Base-by-base conservation (phyloP, 2,113 vertebrate genomes). In the Chrysochloris asiatica region DNA sequence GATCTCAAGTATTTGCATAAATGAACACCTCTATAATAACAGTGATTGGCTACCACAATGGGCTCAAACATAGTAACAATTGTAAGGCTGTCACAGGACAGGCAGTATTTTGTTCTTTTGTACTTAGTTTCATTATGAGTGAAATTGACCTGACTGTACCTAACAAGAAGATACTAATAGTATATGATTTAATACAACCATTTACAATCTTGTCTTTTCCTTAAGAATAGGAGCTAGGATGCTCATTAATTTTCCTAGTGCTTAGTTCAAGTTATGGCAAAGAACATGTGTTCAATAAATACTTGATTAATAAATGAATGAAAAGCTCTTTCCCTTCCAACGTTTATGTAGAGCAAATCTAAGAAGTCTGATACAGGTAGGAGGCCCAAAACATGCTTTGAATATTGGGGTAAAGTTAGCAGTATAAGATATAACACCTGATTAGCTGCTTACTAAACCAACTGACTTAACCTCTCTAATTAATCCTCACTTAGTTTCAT, bases 301-400 rank as follows among this genome's bases (percentile, higher is more conserved):
- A 85, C 78, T 88, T 91, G 43, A 88, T 86, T 61, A 88, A 43
- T 73, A 90, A 50, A 71, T 69, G 7, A 88, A 48, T 79, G 36
- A 71, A 89, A 86, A 91, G 6, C 61, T 89, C 26, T 80, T 69
- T 22, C 16, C 33, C 24, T 89, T 83, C 30, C 9, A 50, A 16
- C 16, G 10, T 28, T 30, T 61, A 61, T 28, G 9, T 8, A 26
- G 6, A 61, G 9, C 33, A 90, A 73, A n/a, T 82, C 54, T 28
- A 50, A 71, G 30, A 91, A 77, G 24, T 76, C 36, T 10, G 21
- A 52, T 21, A 45, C 19, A 81, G n/a, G 17, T 24, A 43, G 24
- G 33, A 87, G 43, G 41, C 38, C 33, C 43, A 50, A 48, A 69
- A 48, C 21, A 10, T 67, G 38, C 17, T 81, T 81, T 88, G 17